phyloP scores from a whole-genome alignment of 2,888 invertebrate genomes.

The Eurytoma adleriae region DNA sequence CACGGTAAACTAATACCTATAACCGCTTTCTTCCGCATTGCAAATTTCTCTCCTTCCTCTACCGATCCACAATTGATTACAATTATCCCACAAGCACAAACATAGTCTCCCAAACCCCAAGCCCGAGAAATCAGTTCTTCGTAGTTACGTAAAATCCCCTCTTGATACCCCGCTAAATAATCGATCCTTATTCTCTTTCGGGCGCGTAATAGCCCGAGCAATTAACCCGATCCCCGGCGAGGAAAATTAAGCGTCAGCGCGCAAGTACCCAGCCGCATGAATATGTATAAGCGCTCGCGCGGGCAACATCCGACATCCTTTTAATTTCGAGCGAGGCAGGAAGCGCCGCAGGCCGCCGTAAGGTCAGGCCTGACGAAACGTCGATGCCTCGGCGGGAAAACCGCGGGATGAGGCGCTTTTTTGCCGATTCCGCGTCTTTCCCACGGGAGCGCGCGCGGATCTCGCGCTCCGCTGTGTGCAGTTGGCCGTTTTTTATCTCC shows the following conservation, averaged over 20 bases:
- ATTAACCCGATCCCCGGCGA: conserved; percentile 26
- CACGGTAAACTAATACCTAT: not conserved
- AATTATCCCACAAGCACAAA: not conserved
- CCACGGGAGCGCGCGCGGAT: too few species aligned
- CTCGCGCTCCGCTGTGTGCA: too few species aligned
- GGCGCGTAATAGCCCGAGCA: not conserved
- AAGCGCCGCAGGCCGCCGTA: not conserved
- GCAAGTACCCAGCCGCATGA: not conserved
- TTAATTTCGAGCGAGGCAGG: conserved; percentile 31
- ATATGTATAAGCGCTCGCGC: too few species aligned
- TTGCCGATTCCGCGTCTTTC: too few species aligned
- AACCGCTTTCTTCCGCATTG: not conserved
- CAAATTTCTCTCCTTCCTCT: conserved; percentile 11
- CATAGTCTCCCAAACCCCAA: not conserved
- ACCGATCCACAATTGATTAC: not conserved
- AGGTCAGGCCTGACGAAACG: too few species aligned
- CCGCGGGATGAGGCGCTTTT: not conserved
- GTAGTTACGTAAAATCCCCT: conserved; percentile 4
- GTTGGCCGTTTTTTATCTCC: too few species aligned
- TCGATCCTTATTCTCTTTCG: conserved; percentile 22
- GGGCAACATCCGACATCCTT: conserved; percentile 23
- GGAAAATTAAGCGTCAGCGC: conserved; percentile 18
- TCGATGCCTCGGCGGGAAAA: too few species aligned
- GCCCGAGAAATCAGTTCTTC: not conserved
- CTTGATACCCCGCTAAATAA: conserved; percentile 1